Evolutionary conservation across 2,113 vertebrate genomes (phyloP).

Genomic region (Callionymus lyra): DNA sequence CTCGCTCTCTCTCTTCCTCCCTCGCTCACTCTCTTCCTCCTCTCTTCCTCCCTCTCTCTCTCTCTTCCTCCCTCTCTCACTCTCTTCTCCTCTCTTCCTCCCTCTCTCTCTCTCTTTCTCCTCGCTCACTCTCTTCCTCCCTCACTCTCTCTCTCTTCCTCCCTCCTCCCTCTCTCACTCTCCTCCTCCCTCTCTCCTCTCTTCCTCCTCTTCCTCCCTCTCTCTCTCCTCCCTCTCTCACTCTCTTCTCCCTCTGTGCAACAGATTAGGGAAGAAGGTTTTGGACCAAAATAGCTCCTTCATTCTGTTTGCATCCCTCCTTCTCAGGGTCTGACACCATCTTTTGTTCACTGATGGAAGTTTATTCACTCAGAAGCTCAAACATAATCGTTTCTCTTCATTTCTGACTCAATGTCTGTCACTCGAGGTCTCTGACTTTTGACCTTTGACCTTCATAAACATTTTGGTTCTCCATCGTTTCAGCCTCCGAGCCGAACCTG

Average conservation of each 20-base stretch:
- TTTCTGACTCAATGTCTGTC: too few relatives aligned
- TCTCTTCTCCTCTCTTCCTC: slow-evolving; percentile 45
- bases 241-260: slow-evolving; percentile 56
- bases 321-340: slow-evolving; percentile 1
- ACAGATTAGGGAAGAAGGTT: slow-evolving; percentile 56
- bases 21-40: too few relatives aligned
- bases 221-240: slow-evolving; percentile 57
- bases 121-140: slow-evolving; percentile 49
- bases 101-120: slow-evolving; percentile 53
- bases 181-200: slow-evolving; percentile 61
- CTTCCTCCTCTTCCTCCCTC: slow-evolving; percentile 54
- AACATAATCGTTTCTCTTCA: too few relatives aligned
- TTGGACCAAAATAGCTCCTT: slow-evolving; percentile 60
- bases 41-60: slow-evolving; percentile 45
- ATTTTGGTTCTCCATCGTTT: slow-evolving; percentile 33
- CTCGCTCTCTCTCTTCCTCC: too few relatives aligned
- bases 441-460: too few relatives aligned
- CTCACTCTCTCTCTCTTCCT: slow-evolving; percentile 52
- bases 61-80: slow-evolving; percentile 60
- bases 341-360: too few relatives aligned
- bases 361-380: too few relatives aligned
- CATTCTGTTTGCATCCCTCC: slow-evolving; percentile 6
- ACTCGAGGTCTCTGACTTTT: too few relatives aligned
- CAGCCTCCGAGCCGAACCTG: slow-evolving; percentile 97
- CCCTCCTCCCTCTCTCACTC: slow-evolving; percentile 50